These are phyloP conservation scores for Anguilla marmorata DNA, from an alignment of 2,797 vertebrate genomes.

Conservation along the genomic window DNA sequence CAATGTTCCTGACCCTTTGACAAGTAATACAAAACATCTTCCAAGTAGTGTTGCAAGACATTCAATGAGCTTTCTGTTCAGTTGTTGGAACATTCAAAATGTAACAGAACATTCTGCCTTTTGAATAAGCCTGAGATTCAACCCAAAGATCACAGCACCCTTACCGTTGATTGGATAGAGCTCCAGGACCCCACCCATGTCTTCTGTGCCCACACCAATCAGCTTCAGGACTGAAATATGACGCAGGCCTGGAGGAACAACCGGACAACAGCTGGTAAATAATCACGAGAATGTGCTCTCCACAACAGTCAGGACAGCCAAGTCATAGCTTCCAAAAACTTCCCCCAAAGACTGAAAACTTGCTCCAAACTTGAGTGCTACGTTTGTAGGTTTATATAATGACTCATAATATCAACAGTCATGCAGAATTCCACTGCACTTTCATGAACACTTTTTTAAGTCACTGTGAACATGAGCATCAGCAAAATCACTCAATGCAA, in stretches of 20 bases:
- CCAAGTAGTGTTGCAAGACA: not conserved
- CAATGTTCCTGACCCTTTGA: not conserved
- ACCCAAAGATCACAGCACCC: conserved; percentile 38
- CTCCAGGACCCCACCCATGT: conserved; percentile 89
- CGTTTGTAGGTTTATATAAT: not conserved
- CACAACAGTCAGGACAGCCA: not conserved
- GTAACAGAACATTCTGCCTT: not conserved
- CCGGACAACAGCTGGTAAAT: not conserved
- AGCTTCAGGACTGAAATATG: conserved; percentile 93
- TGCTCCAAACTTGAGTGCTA: not conserved
- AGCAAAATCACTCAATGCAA: not conserved
- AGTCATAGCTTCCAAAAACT: not conserved
- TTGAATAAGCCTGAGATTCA: not conserved
- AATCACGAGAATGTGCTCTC: not conserved
- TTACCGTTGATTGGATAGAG: conserved; percentile 97
- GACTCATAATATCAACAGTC: not conserved
- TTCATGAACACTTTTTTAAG: not conserved
- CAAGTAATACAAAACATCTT: not conserved
- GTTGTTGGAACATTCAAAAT: not conserved
- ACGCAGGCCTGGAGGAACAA: conserved; percentile 78
- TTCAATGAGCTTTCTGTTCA: not conserved
- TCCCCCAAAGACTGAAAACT: not conserved
- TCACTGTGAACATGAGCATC: not conserved
- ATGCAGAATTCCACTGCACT: not conserved
- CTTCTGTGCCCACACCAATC: conserved; percentile 78